These are phyloP conservation scores for Proisotoma minuta DNA, from an alignment of 2,888 invertebrate genomes.

Conservation along the genomic window DNA sequence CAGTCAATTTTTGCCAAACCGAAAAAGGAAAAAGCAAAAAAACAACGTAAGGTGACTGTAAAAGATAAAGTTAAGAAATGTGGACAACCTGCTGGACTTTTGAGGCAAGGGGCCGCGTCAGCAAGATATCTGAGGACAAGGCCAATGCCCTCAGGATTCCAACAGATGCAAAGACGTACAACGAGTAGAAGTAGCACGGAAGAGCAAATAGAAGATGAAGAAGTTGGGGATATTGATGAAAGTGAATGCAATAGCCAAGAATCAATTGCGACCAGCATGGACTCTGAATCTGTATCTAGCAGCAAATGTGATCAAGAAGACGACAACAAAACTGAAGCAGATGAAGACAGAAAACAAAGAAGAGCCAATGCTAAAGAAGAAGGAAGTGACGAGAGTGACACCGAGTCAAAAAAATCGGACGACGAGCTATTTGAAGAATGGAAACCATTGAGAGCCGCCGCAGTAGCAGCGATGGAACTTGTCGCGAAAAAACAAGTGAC, in stretches of 20 bases:
- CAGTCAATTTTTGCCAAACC: constrained; percentile 4
- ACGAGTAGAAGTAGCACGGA: too few species aligned
- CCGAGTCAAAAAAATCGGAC: neutral
- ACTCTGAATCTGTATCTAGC: too few species aligned
- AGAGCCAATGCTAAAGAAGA: neutral
- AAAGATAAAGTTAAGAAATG: neutral
- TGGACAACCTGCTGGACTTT: too few species aligned
- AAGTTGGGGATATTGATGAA: neutral
- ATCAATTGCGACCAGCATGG: too few species aligned
- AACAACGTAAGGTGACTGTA: neutral
- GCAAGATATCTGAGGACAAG: too few species aligned
- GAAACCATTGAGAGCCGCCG: constrained; percentile 8
- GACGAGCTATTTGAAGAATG: neutral
- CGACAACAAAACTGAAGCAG: neutral
- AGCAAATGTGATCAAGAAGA: neutral
- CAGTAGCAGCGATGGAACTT: constrained; percentile 13
- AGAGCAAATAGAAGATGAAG: neutral
- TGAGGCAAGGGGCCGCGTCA: too few species aligned
- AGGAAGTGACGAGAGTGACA: neutral
- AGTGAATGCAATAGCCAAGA: too few species aligned
- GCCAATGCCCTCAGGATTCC: too few species aligned
- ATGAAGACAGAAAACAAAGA: neutral
- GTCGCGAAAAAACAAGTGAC: constrained; percentile 15
- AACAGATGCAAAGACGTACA: neutral
- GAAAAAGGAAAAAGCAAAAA: neutral